Percentiles rank a stretch among this genome's conserved stretches.
These are phyloP conservation scores for Cyphomyrmex costatus DNA, from an alignment of 1,140 invertebrate species.

Conservation along the genomic window DNA sequence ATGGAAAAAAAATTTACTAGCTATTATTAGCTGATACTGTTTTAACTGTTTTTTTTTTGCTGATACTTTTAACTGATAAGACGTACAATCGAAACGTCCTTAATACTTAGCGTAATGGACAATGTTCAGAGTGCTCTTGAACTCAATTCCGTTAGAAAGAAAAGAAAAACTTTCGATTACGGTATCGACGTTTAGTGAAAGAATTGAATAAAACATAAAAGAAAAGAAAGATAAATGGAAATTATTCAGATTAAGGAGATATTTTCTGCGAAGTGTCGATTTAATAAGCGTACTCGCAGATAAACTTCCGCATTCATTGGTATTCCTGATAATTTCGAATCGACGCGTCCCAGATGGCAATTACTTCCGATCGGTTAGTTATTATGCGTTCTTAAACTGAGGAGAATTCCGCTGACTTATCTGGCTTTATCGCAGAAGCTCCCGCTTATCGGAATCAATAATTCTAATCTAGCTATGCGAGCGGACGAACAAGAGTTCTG, in stretches of 20 bases:
- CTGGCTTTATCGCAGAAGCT: constrained; percentile 44
- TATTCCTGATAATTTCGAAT: constrained; percentile 30
- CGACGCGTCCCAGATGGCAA: constrained; percentile 40
- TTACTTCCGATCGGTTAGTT: constrained; percentile 34
- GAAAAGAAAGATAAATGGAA: constrained; percentile 19
- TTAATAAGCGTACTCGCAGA: constrained; percentile 34
- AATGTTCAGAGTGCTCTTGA: neutral
- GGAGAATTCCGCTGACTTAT: constrained; percentile 40
- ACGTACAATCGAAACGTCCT: too few species aligned
- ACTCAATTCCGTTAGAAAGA: neutral
- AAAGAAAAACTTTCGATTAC: constrained; percentile 15
- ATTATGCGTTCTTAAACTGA: constrained; percentile 47
- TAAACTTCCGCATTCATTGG: constrained; percentile 17
- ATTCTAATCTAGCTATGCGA: constrained; percentile 46
- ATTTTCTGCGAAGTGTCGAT: constrained; percentile 24
- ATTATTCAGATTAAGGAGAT: constrained; percentile 45
- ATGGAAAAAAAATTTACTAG: too few species aligned
- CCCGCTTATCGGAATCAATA: constrained; percentile 51
- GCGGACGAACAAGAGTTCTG: neutral
- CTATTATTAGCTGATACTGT: too few species aligned
- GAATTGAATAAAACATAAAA: neutral
- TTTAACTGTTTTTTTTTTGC: too few species aligned
- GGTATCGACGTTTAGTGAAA: neutral
- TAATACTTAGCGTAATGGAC: neutral
- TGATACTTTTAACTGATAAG: too few species aligned